Evolutionary conservation across 2,113 vertebrate species (phyloP).

Genomic region (Noctilio leporinus): DNA sequence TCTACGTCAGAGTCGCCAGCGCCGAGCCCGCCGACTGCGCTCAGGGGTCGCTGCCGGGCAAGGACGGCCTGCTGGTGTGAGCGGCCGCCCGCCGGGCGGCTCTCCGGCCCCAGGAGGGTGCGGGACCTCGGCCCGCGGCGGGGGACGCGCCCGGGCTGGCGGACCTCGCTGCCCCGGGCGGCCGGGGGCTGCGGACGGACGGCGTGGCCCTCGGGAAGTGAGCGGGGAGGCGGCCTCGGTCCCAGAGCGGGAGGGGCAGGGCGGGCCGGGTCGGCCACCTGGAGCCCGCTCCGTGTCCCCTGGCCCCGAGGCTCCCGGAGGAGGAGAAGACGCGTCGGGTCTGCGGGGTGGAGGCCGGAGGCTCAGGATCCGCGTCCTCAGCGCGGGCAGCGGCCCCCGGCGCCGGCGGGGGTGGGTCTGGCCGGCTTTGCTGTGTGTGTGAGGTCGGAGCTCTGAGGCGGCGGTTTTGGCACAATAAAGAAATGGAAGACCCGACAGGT

Average conservation of each 20-base stretch:
- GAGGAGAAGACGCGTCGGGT: too few relatives aligned
- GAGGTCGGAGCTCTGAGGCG: conserved; percentile 10
- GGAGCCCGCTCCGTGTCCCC: fast-evolving
- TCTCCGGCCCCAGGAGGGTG: neutral
- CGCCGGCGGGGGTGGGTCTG: neutral
- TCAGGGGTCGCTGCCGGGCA: conserved; percentile 33
- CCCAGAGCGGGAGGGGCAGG: neutral
- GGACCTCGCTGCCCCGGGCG: neutral
- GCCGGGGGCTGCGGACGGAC: neutral
- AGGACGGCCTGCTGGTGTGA: conserved; percentile 71
- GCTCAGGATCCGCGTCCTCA: neutral
- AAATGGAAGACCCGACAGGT: neutral
- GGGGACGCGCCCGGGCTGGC: neutral
- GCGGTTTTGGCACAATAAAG: conserved; percentile 68
- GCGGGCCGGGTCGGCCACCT: neutral
- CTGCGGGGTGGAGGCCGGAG: neutral
- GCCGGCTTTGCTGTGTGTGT: neutral
- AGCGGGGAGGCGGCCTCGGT: neutral
- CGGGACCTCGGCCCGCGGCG: neutral
- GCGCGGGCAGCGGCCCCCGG: conserved; percentile 27
- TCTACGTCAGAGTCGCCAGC: conserved; percentile 62
- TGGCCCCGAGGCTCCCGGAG: neutral
- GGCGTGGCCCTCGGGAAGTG: neutral
- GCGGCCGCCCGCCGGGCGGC: neutral
- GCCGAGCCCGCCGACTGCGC: conserved; percentile 2